Evolutionary conservation across 2,888 invertebrate genomes (phyloP), one percentile per base, ranked within the genome.

Genomic region (Stomorhina lunata): DNA sequence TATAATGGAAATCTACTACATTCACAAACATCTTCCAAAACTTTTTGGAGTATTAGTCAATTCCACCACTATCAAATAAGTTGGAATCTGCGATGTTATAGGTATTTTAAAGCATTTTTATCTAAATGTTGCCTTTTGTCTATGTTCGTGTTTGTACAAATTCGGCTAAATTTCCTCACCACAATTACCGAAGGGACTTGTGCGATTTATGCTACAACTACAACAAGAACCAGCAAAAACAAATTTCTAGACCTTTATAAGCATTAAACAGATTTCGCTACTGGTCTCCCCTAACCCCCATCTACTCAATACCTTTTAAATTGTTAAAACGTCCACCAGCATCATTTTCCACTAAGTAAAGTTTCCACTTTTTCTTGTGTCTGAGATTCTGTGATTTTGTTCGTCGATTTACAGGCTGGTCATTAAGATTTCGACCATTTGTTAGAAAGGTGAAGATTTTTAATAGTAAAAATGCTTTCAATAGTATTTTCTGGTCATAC

Each of bases 311-410:
- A 22, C 29, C 1, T 40, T 59, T 29, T n/a, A 12, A n/a, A n/a
- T 5, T 57, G 5, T 20, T 71, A 20, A 22, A 32, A 15, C 17
- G 3, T 63, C 25, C 12, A 0, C 9, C 32, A 40, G 6, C 9
- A 27, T 17, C 4, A 66, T 48, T 57, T 79, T 66, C 22, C 65
- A 29, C 50, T 22, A 43, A 73, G 61, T 40, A 40, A 29, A 77
- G 34, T 77, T 65, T 66, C 65, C 10, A 53, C 71, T 45, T 69
- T 76, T 75, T 4, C 37, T 53, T 34, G 63, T 55, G 63, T 48
- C 75, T 80, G 80, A 57, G 69, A 65, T 69, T 80, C 80, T 80
- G 80, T 80, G 63, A 80, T 55, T 75, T 57, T 34, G 12, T 50
- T 63, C 37, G 48, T 37, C 63, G 71, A 65, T 76, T 75, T 50